Evolutionary conservation across 2,113 vertebrate species (phyloP).

Genomic region (Tricholaema leucomelas): DNA sequence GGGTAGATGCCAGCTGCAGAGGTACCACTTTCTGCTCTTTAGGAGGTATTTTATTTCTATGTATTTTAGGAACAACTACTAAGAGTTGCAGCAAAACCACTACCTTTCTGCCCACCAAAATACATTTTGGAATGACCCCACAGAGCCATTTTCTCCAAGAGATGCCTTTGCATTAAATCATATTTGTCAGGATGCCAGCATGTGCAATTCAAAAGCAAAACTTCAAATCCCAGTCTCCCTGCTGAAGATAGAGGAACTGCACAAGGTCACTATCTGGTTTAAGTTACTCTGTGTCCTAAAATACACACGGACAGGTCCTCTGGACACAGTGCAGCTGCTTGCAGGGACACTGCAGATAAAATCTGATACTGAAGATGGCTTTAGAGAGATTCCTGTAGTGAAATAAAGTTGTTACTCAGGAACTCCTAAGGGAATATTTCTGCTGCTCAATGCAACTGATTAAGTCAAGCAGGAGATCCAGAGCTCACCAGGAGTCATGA

Average conservation of each 20-base stretch:
- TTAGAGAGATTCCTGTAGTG: conserved; percentile 35
- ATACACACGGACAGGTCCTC: conserved; percentile 38
- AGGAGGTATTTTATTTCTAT: neutral
- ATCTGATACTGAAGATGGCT: conserved; percentile 52
- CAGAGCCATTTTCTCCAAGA: neutral
- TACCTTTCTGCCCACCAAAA: neutral
- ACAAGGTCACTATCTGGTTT: conserved; percentile 48
- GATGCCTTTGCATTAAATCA: conserved; percentile 9
- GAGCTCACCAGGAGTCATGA: neutral
- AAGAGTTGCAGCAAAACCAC: neutral
- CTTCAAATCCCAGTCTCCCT: neutral
- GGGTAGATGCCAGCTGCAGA: neutral
- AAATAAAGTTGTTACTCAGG: conserved; percentile 20
- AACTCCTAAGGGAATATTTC: conserved; percentile 14
- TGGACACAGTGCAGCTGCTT: conserved; percentile 41
- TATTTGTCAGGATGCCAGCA: neutral
- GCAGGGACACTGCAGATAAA: conserved; percentile 37
- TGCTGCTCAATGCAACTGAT: neutral
- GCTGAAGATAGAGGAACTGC: conserved; percentile 23
- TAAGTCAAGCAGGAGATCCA: neutral
- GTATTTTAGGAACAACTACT: neutral
- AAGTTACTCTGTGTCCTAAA: conserved; percentile 46
- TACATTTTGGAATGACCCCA: neutral
- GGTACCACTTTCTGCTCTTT: neutral
- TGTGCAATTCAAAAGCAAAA: conserved; percentile 31